A percentile compares a stretch with the other conserved stretches of the same genome.
phyloP scores from a whole-genome alignment of 2,888 invertebrate species.

The Pheosia tremula region DNA sequence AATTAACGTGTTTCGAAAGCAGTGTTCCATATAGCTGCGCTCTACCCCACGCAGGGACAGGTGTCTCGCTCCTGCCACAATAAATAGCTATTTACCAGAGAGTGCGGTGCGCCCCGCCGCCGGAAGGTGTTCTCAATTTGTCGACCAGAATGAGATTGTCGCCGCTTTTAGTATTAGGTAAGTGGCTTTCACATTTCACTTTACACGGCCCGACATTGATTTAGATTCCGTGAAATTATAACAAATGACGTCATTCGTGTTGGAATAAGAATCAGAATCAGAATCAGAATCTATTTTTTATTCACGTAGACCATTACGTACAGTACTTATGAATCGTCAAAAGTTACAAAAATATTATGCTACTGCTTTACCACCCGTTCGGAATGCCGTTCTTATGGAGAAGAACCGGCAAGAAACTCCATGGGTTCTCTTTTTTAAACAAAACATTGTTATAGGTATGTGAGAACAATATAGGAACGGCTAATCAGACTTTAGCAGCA shows the following conservation, averaged over 20 bases:
- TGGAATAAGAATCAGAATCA: no score
- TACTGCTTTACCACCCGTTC: no score
- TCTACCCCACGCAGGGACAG: constrained; percentile 60
- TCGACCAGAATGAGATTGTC: constrained; percentile 79
- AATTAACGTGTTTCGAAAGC: constrained; percentile 15
- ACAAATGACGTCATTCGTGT: constrained; percentile 15
- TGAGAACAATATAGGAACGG: no score
- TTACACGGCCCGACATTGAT: constrained; percentile 50
- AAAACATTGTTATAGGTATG: no score
- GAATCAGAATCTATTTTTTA: no score
- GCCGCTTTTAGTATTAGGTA: constrained; percentile 76
- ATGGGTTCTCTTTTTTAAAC: no score
- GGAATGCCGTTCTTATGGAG: no score
- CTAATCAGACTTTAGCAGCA: no score
- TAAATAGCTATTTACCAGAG: constrained; percentile 77
- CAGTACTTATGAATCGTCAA: no score
- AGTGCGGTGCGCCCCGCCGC: constrained; percentile 59
- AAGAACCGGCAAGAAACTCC: no score
- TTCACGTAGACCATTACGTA: no score
- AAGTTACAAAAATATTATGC: no score
- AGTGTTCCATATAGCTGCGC: constrained; percentile 39
- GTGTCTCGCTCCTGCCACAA: constrained; percentile 72
- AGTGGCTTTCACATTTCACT: constrained; percentile 80
- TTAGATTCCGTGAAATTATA: constrained; percentile 34
- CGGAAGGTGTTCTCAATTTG: constrained; percentile 82